These are phyloP conservation scores for Oreochromis niloticus DNA, from an alignment of 2,113 vertebrate species.

Conservation along the genomic window DNA sequence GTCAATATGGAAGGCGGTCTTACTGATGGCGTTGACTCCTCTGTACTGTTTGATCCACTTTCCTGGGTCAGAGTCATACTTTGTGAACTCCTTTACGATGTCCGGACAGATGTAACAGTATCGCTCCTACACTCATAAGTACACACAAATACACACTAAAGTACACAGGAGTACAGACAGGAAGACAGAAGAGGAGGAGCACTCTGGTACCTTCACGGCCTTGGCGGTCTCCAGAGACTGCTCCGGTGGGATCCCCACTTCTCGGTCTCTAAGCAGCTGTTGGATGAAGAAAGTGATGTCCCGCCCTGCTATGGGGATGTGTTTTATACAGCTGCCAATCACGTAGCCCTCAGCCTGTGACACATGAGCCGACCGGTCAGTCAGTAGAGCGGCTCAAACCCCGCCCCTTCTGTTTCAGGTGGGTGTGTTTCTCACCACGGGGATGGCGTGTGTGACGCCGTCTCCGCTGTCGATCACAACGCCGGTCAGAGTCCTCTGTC, in stretches of 20 bases:
- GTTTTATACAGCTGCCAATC: constrained; percentile 99
- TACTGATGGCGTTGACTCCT: constrained; percentile 93
- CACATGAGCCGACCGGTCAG: background rate
- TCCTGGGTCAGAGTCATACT: constrained; percentile 89
- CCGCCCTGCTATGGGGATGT: constrained; percentile 96
- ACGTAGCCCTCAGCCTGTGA: constrained; percentile 94
- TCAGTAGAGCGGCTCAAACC: background rate
- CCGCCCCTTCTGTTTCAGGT: background rate
- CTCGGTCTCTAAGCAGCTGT: constrained; percentile 90
- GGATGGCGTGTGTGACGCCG: constrained; percentile 96
- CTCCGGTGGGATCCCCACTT: constrained; percentile 97
- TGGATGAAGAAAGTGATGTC: constrained; percentile 99
- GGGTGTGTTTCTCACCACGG: constrained; percentile 80
- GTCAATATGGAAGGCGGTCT: constrained; percentile 97
- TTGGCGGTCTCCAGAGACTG: constrained; percentile 98
- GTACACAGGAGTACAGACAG: background rate
- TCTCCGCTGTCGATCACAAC: constrained; percentile 98
- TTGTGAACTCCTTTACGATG: constrained; percentile 97
- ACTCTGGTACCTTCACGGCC: constrained; percentile 87
- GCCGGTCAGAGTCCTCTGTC: constrained; percentile 92
- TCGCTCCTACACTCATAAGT: constrained; percentile 76
- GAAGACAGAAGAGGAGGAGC: background rate
- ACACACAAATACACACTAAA: background rate
- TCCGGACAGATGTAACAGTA: constrained; percentile 98
- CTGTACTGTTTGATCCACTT: constrained; percentile 99